Evolutionary conservation across 92 coral and sea anemone genomes (phyloP).

Genomic region (Nematostella vectensis): DNA sequence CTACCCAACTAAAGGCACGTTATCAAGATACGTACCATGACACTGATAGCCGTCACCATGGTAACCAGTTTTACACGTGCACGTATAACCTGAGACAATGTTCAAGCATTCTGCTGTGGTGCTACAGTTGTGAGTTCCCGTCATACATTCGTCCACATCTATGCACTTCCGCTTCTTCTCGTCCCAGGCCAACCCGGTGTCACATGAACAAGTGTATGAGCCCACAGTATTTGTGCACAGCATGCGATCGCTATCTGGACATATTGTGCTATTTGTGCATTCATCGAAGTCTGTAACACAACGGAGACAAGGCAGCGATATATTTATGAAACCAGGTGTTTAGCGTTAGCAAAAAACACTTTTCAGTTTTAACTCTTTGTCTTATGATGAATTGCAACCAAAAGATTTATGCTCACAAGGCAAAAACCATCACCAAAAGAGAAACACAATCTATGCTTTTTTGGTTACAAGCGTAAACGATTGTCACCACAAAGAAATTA

Average conservation of each 20-base stretch:
- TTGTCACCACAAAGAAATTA: no score
- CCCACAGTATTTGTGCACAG: constrained; percentile 20
- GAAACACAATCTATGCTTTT: no score
- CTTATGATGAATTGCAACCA: no score
- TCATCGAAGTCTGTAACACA: constrained; percentile 11
- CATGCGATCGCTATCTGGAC: constrained; percentile 25
- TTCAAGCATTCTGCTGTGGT: constrained; percentile 6
- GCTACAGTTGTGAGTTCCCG: constrained; percentile 7
- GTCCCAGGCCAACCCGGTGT: background rate
- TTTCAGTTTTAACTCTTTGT: no score
- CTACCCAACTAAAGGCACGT: no score
- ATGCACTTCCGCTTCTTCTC: background rate
- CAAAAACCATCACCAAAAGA: no score
- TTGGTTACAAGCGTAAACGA: no score
- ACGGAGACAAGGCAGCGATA: background rate
- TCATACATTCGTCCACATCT: constrained; percentile 11
- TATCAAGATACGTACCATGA: background rate
- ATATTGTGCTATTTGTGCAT: background rate
- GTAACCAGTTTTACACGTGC: constrained; percentile 18
- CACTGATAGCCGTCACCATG: constrained; percentile 17
- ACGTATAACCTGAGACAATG: constrained; percentile 6
- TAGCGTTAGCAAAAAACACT: no score
- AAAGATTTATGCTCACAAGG: no score
- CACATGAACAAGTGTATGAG: constrained; percentile 9
- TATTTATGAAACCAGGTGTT: no score